Percentiles rank a stretch among this genome's conserved stretches.
These are phyloP conservation scores for Pseudotriccus pelzelni DNA, from an alignment of 2,797 vertebrate genomes.

Conservation along the genomic window DNA sequence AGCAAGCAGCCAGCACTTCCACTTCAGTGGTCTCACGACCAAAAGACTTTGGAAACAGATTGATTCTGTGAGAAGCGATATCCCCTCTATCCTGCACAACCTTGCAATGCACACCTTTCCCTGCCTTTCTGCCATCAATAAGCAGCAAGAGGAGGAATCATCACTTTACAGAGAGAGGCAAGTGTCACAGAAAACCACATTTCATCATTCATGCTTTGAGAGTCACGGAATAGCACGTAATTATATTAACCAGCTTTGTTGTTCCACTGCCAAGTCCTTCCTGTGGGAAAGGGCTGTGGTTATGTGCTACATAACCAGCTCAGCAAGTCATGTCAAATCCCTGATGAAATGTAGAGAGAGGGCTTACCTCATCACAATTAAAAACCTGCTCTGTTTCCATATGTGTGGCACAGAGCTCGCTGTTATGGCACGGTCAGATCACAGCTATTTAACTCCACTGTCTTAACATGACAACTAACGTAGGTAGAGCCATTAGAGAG, in stretches of 20 bases:
- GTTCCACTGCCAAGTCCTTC: conserved; percentile 1
- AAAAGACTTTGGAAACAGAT: background rate
- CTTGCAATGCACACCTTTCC: background rate
- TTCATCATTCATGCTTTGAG: background rate
- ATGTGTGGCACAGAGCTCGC: background rate
- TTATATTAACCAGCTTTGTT: background rate
- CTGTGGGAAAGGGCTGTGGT: conserved; percentile 52
- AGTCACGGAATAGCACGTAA: background rate
- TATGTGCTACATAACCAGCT: conserved; percentile 19
- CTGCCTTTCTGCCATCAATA: background rate
- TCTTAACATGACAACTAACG: background rate
- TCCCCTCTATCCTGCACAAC: background rate
- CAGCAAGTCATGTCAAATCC: conserved; percentile 10
- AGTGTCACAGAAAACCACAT: background rate
- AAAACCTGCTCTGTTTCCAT: conserved; percentile 45
- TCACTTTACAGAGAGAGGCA: background rate
- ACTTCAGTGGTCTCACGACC: rapidly evolving
- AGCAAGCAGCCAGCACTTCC: background rate
- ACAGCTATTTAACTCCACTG: conserved; percentile 17
- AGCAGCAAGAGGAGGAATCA: background rate
- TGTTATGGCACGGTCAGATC: background rate
- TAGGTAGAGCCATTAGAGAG: background rate
- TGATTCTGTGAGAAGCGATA: background rate
- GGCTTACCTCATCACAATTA: conserved; percentile 31
- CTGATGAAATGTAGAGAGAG: background rate